phyloP scores from a whole-genome alignment of 2,797 vertebrate species.

The Pogonophryne albipinna region DNA sequence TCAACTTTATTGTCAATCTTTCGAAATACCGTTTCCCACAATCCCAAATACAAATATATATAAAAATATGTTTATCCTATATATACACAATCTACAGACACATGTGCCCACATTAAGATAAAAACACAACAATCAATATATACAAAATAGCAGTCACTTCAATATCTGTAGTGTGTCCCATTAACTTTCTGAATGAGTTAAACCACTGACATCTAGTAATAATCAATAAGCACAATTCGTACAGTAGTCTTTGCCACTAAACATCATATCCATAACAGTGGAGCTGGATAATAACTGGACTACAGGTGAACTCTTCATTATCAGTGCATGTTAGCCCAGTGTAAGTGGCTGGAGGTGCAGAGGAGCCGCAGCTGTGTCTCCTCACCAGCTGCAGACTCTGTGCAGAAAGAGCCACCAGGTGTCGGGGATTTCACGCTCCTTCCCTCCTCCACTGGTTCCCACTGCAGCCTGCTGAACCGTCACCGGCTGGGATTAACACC shows the following conservation, averaged over 20 bases:
- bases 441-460: constrained; percentile 66
- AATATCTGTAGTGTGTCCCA: too few species aligned
- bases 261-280: not conserved
- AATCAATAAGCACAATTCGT: not conserved
- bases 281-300: not conserved
- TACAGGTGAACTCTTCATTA: constrained; percentile 9
- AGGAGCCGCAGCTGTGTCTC: constrained; percentile 70
- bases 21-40: too few species aligned
- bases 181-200: not conserved
- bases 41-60: too few species aligned
- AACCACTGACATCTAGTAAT: not conserved
- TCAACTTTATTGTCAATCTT: too few species aligned
- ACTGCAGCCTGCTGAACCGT: constrained; percentile 68
- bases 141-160: too few species aligned
- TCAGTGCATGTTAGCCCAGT: constrained; percentile 16
- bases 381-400: constrained; percentile 76
- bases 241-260: not conserved
- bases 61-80: too few species aligned
- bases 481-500: constrained; percentile 65
- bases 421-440: constrained; percentile 76
- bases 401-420: constrained; percentile 75
- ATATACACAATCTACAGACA: too few species aligned
- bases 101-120: too few species aligned
- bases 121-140: too few species aligned
- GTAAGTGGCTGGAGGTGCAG: constrained; percentile 16